phyloP scores from a whole-genome alignment of 1,140 invertebrate genomes.

The Diorhabda carinulata region DNA sequence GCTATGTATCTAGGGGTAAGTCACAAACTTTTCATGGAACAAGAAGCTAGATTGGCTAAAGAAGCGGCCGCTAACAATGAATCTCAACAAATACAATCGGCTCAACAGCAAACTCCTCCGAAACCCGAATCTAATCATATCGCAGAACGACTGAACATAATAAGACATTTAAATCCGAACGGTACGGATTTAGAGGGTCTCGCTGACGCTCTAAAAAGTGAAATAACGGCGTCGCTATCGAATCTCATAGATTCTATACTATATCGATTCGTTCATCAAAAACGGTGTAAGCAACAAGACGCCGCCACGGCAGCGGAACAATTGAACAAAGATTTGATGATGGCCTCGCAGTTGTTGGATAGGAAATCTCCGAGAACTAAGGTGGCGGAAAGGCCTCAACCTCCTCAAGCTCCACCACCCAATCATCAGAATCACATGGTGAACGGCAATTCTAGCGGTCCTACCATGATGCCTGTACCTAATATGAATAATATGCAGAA shows the following conservation, averaged over 20 bases:
- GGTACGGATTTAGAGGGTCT: conserved; percentile 79
- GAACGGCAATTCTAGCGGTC: conserved; percentile 42
- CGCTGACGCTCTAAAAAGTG: conserved; percentile 83
- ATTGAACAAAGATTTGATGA: conserved; percentile 74
- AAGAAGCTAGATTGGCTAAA: conserved; percentile 67
- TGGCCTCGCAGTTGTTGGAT: conserved; percentile 73
- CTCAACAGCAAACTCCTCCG: conserved; percentile 48
- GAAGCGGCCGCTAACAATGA: conserved; percentile 56
- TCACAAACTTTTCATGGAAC: conserved; percentile 71
- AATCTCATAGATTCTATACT: conserved; percentile 87
- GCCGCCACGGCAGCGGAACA: conserved; percentile 72
- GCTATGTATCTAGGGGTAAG: conserved; percentile 71
- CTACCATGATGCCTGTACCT: conserved; percentile 41
- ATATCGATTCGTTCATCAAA: conserved; percentile 76
- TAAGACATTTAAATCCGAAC: conserved; percentile 58
- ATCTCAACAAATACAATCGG: conserved; percentile 48
- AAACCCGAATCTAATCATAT: conserved; percentile 48
- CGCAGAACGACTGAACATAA: conserved; percentile 61
- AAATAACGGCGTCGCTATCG: conserved; percentile 78
- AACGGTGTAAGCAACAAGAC: conserved; percentile 72
- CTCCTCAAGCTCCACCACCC: conserved; percentile 48
- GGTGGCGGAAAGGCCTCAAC: conserved; percentile 64
- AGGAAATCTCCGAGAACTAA: conserved; percentile 78
- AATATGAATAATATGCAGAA: conserved; percentile 55
- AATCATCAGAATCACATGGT: conserved; percentile 43